Percentiles rank a stretch among this genome's conserved stretches.
Evolutionary conservation across 2,797 vertebrate species (phyloP).

Genomic region (Paguma larvata): DNA sequence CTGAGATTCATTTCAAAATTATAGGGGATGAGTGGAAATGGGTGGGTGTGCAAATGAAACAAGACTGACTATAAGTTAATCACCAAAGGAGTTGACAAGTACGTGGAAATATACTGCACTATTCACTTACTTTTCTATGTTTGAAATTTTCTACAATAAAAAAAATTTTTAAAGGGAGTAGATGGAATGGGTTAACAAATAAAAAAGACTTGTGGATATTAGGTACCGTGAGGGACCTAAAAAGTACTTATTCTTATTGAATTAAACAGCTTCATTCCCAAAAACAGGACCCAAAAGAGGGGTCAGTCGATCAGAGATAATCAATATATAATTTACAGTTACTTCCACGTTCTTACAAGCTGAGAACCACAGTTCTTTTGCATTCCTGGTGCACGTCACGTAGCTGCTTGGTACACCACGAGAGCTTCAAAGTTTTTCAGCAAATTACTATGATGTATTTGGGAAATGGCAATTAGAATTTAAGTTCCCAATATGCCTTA

Average conservation of each 20-base stretch:
- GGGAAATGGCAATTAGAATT: constrained; percentile 21
- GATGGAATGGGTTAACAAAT: background rate
- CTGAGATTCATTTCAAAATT: constrained; percentile 55
- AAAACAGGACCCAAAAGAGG: background rate
- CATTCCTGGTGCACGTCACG: background rate
- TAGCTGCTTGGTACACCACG: background rate
- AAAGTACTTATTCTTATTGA: background rate
- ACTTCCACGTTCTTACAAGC: constrained; percentile 44
- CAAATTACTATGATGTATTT: constrained; percentile 17
- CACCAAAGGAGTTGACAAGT: background rate
- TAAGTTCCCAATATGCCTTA: constrained; percentile 9
- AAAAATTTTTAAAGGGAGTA: background rate
- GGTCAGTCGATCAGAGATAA: background rate
- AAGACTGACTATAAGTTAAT: background rate
- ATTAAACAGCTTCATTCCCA: background rate
- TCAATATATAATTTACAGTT: constrained; percentile 12
- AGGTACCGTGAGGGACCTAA: background rate
- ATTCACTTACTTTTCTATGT: background rate
- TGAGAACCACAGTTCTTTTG: background rate
- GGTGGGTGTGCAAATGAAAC: background rate
- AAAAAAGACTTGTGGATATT: constrained; percentile 11
- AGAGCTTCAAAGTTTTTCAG: constrained; percentile 49
- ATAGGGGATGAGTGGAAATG: background rate
- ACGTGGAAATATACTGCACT: background rate
- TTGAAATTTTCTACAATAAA: background rate